Base-by-base conservation (phyloP, 1,140 invertebrate species). In the Lethrus apterus region DNA sequence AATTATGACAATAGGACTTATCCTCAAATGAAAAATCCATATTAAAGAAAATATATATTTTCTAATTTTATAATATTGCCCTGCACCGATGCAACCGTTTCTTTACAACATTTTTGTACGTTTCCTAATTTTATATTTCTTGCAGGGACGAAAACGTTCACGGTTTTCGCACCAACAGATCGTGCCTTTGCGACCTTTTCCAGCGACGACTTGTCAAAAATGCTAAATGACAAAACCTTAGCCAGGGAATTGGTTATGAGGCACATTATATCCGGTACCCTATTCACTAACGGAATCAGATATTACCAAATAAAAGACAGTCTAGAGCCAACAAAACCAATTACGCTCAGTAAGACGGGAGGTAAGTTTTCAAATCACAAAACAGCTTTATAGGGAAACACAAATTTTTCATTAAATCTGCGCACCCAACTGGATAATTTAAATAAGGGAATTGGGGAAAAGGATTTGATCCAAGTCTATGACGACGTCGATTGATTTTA, bases 81-180 rank as follows among this genome's bases (percentile, higher is more conserved):
- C n/a, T n/a, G n/a, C n/a, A n/a, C n/a, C n/a, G 32, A 7, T 14
- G 13, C 14, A 34, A 34, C 13, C 32, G n/a, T n/a, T n/a, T n/a
- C n/a, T n/a, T n/a, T n/a, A n/a, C n/a, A n/a, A n/a, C n/a, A n/a
- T n/a, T n/a, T n/a, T n/a, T n/a, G n/a, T 57, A 52, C 7, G 5
- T 14, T 7, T 11, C 7, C 5, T 7, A 5, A 33, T 5, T 33
- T 11, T 7, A 15, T 31, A 43, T 38, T 47, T 53, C 41, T 42
- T 56, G 8, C 62, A 84, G 84, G 84, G 35, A 77, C 79, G 13
- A 86, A 84, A 71, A 85, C 85, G 0, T 88, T 84, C 65, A 92
- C 88, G 1, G 70, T 92, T 5, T 90, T 91, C 57, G 88, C 86
- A 2, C 89, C 89, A 31, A 83, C 82, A 24, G 86, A 92, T 64